These are phyloP conservation scores for Parauchenoglanis punctatus DNA, from an alignment of 2,797 vertebrate species.

Conservation along the genomic window DNA sequence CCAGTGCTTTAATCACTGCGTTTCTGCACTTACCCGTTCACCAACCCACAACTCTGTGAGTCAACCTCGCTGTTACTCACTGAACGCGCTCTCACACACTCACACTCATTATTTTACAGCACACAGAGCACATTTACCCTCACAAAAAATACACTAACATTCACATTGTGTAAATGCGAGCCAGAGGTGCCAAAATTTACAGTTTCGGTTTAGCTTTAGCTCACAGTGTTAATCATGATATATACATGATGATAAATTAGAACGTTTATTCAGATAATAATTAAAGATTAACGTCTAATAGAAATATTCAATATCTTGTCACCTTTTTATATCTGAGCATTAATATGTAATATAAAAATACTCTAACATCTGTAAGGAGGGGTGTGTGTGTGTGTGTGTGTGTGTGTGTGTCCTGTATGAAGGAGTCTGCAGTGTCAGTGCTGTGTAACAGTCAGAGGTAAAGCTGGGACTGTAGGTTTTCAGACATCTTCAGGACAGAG, in stretches of 20 bases:
- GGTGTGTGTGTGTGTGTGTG: no score
- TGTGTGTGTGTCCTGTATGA: background rate
- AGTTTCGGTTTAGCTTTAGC: background rate
- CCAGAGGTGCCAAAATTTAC: background rate
- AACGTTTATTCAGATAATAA: background rate
- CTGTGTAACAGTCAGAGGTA: background rate
- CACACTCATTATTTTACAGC: background rate
- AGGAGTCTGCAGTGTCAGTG: background rate
- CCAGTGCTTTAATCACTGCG: constrained; percentile 74
- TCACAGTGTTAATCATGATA: background rate
- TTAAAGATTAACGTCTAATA: background rate
- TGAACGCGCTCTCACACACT: background rate
- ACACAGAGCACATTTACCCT: background rate
- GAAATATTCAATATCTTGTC: background rate
- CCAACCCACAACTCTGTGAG: constrained; percentile 78
- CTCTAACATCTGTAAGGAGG: no score
- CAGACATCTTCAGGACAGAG: background rate
- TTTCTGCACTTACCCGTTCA: constrained; percentile 76
- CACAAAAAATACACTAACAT: background rate
- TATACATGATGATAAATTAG: background rate
- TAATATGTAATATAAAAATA: background rate
- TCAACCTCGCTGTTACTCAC: background rate
- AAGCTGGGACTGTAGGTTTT: background rate
- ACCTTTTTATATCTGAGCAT: background rate
- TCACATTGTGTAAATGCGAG: background rate